phyloP scores from a whole-genome alignment of 2,113 vertebrate genomes.

The Parus major region DNA sequence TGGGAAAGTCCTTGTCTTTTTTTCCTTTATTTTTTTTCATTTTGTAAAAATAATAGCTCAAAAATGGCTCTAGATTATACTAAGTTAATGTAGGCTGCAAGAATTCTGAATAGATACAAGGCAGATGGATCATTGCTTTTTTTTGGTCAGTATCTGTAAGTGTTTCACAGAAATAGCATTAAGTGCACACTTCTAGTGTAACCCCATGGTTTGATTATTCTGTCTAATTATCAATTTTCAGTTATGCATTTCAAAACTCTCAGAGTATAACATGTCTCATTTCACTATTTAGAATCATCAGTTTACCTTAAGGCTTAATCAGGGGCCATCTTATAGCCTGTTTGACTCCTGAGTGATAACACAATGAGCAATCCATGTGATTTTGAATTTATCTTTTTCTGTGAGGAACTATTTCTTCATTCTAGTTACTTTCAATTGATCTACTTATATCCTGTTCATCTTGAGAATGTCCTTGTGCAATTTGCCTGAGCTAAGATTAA shows the following conservation, averaged over 20 bases:
- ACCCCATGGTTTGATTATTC: background rate
- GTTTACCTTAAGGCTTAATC: background rate
- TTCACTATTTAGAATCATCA: slow-evolving; percentile 12
- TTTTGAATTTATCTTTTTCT: background rate
- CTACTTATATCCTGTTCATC: background rate
- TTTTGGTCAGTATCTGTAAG: background rate
- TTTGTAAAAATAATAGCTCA: background rate
- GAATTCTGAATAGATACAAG: background rate
- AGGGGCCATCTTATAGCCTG: background rate
- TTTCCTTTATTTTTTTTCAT: fast-evolving
- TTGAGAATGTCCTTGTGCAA: background rate
- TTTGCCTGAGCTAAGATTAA: background rate
- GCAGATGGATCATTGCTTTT: background rate
- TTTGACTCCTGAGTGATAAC: background rate
- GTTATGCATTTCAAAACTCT: slow-evolving; percentile 20
- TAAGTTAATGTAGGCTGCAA: background rate
- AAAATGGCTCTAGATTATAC: background rate
- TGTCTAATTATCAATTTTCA: slow-evolving; percentile 12
- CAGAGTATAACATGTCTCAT: background rate
- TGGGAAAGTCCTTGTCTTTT: background rate
- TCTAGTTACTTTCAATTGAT: background rate
- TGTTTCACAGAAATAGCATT: background rate
- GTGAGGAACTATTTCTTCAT: background rate
- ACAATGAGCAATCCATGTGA: background rate
- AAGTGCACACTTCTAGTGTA: background rate